Percentiles rank a stretch among this genome's conserved stretches.
phyloP scores from a whole-genome alignment of 2,888 invertebrate species.

The Apodemia zela region DNA sequence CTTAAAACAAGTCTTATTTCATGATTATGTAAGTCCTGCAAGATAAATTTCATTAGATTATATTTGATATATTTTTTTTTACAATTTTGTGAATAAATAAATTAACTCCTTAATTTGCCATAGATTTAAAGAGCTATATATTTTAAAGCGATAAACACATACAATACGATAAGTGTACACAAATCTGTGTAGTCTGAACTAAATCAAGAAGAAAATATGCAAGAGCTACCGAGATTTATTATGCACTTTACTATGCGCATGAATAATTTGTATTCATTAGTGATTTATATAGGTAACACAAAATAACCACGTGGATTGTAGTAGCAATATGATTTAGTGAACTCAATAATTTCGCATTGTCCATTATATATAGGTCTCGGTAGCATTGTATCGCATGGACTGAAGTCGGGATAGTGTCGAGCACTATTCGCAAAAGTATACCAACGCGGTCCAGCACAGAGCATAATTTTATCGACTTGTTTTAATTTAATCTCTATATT shows the following conservation, averaged over 20 bases:
- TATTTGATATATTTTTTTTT: background rate
- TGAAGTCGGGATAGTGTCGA: slow-evolving; percentile 7
- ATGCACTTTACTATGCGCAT: slow-evolving; percentile 70
- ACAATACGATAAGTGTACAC: background rate
- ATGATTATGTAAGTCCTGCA: too few relatives aligned
- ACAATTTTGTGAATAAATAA: background rate
- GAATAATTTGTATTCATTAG: slow-evolving; percentile 74
- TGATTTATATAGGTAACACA: slow-evolving; percentile 60
- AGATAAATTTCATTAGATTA: too few relatives aligned
- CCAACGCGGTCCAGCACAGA: background rate
- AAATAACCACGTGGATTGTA: slow-evolving; percentile 56
- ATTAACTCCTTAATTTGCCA: background rate
- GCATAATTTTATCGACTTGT: background rate
- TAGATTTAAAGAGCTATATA: background rate
- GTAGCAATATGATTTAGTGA: slow-evolving; percentile 52
- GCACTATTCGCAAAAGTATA: background rate
- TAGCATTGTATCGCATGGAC: slow-evolving; percentile 3
- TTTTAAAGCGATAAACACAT: background rate
- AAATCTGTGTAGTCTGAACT: slow-evolving; percentile 40
- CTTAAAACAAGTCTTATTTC: too few relatives aligned
- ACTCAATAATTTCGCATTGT: slow-evolving; percentile 12
- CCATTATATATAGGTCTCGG: slow-evolving; percentile 24
- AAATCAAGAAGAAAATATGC: slow-evolving; percentile 50
- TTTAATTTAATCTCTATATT: background rate
- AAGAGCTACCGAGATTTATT: slow-evolving; percentile 59